Evolutionary conservation across 2,888 invertebrate species (phyloP).

Genomic region (Baronia brevicornis): DNA sequence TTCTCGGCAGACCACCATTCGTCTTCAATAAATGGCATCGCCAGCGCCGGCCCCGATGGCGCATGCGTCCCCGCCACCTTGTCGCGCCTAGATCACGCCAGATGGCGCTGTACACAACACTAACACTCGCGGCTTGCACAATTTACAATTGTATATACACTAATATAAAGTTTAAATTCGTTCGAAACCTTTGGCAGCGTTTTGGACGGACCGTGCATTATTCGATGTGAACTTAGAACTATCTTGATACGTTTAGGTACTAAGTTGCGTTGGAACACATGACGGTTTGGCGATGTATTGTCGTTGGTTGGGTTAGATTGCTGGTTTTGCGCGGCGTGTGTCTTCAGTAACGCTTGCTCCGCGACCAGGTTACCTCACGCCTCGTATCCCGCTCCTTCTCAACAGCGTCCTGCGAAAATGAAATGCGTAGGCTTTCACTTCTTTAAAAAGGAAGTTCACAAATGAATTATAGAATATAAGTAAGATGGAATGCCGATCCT

Average conservation of each 20-base stretch:
- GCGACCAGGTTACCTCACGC: slow-evolving; percentile 69
- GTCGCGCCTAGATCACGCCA: slow-evolving; percentile 56
- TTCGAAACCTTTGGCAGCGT: slow-evolving; percentile 66
- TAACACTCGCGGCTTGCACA: slow-evolving; percentile 46
- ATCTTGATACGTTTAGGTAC: slow-evolving; percentile 49
- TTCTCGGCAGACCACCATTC: slow-evolving; percentile 97
- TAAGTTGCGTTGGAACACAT: slow-evolving; percentile 60
- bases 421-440: slow-evolving; percentile 68
- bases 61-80: slow-evolving; percentile 80
- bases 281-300: slow-evolving; percentile 20
- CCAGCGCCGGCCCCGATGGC: slow-evolving; percentile 79
- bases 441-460: slow-evolving; percentile 39
- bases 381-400: slow-evolving; percentile 58
- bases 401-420: slow-evolving; percentile 64
- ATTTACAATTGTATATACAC: slow-evolving; percentile 37
- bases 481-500: too few relatives aligned
- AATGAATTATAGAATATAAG: too few relatives aligned
- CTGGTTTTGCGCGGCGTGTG: slow-evolving; percentile 21
- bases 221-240: slow-evolving; percentile 59
- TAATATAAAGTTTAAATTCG: slow-evolving; percentile 67
- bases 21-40: slow-evolving; percentile 98
- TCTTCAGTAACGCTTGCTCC: slow-evolving; percentile 20
- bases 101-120: slow-evolving; percentile 48
- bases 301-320: slow-evolving; percentile 28
- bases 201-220: slow-evolving; percentile 70